phyloP scores from a whole-genome alignment of 2,113 vertebrate genomes.

The Prolemur simus region DNA sequence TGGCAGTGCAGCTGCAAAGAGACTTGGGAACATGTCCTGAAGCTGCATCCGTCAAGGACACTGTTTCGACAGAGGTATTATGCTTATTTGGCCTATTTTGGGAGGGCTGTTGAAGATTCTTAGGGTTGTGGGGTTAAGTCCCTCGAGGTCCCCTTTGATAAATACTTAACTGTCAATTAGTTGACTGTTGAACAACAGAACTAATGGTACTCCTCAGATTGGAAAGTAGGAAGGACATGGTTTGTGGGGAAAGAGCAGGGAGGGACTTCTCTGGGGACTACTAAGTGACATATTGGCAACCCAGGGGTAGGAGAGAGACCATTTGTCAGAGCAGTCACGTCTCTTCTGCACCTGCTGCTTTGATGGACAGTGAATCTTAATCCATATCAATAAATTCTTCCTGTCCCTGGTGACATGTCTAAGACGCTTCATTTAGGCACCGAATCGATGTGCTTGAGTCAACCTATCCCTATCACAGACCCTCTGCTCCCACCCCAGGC shows the following conservation, averaged over 20 bases:
- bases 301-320: neutral
- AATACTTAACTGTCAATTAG: neutral
- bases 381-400: constrained; percentile 65
- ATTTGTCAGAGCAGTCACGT: constrained; percentile 42
- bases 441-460: constrained; percentile 48
- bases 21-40: neutral
- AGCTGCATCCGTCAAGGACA: neutral
- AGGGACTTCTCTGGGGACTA: neutral
- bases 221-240: neutral
- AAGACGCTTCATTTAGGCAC: constrained; percentile 46
- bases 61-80: neutral
- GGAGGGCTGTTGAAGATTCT: neutral
- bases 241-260: neutral
- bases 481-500: neutral
- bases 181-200: neutral
- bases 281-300: constrained; percentile 9
- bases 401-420: constrained; percentile 15
- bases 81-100: neutral
- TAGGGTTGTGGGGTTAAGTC: neutral
- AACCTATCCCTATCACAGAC: neutral
- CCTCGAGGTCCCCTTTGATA: neutral
- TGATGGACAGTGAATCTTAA: constrained; percentile 55
- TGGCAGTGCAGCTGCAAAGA: neutral
- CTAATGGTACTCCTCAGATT: neutral
- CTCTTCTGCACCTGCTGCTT: constrained; percentile 47